A percentile compares a stretch with the other conserved stretches of the same genome.
Evolutionary conservation across 2,113 vertebrate genomes (phyloP).

Genomic region (Ancistrus triradiatus): DNA sequence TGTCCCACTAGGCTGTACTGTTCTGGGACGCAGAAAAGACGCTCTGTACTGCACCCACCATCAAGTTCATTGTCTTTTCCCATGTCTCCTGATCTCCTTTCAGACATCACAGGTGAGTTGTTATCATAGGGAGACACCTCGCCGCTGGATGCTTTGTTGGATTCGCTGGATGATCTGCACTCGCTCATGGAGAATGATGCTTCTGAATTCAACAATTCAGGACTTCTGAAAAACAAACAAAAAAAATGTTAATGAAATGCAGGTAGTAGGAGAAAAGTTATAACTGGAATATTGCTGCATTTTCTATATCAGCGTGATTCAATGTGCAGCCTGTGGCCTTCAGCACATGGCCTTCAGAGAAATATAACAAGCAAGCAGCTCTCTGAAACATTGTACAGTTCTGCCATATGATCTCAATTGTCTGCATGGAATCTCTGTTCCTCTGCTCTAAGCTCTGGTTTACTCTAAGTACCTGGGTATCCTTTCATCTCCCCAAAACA

Average conservation of each 20-base stretch:
- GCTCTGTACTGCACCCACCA: conserved; percentile 67
- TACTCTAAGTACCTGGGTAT: no score
- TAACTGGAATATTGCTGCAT: no score
- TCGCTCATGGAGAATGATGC: conserved; percentile 79
- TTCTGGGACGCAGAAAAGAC: conserved; percentile 73
- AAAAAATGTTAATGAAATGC: not conserved
- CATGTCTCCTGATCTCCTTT: conserved; percentile 64
- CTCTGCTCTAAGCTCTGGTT: no score
- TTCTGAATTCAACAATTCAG: conserved; percentile 77
- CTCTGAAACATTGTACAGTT: no score
- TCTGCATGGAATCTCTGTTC: no score
- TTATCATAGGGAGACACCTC: conserved; percentile 97
- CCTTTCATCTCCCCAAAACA: no score
- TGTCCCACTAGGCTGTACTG: conserved; percentile 71
- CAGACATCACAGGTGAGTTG: conserved; percentile 87
- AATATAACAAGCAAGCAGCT: no score
- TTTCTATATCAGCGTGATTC: no score
- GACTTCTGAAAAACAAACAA: conserved; percentile 67
- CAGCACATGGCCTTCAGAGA: no score
- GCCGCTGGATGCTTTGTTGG: conserved; percentile 82
- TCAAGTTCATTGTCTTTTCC: conserved; percentile 53
- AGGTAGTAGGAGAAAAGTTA: not conserved
- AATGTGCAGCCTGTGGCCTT: no score
- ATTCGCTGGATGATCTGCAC: conserved; percentile 81
- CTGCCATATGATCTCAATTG: no score